Base-by-base conservation (phyloP, 2,113 vertebrate genomes). In the Erythrolamprus reginae region DNA sequence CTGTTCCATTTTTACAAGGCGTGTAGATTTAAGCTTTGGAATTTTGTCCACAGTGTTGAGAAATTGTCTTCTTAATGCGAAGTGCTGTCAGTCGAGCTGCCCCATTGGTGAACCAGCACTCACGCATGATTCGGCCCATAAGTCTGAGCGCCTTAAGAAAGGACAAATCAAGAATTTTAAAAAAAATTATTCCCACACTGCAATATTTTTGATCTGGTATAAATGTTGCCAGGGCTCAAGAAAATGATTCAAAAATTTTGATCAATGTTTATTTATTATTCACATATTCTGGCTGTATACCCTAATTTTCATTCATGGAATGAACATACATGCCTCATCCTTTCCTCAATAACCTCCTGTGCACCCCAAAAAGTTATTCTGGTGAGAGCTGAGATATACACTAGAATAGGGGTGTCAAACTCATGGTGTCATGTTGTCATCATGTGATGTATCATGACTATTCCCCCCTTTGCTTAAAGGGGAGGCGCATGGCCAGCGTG, bases 41-140 rank as follows among this genome's bases (percentile, higher is more conserved):
- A 86, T 98, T 97, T 90, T 98, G 97, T 92, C 96, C 93, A 0
- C 97, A 98, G 93, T 99, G 97, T 95, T 99, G 98, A 2, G 98
- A 98, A 88, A 99, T 92, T 0, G 98, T 99, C 90, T 99, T 99
- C 98, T 99, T 99, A 91, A 99, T 97, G 1, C 99, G 98, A 90
- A 99, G 98, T 0, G 98, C 98, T 0, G 99, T 99, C 51, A 99
- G 97, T 0, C 99, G 98, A 0, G 99, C 99, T 0, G 98, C 97
- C 0, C 98, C 96, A 51, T 97, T 99, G 95, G 96, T 92, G 1
- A 98, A 98, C 99, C 99, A 99, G 94, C 99, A 99, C 92, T 99
- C 99, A 0, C 98, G 97, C 98, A 99, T 99, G 92, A 99, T 96
- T 93, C 98, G 97, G 65, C 98, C 99, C 97, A 99, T 98, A 77